Evolutionary conservation across 2,113 vertebrate species (phyloP).

Genomic region (Micromys minutus): DNA sequence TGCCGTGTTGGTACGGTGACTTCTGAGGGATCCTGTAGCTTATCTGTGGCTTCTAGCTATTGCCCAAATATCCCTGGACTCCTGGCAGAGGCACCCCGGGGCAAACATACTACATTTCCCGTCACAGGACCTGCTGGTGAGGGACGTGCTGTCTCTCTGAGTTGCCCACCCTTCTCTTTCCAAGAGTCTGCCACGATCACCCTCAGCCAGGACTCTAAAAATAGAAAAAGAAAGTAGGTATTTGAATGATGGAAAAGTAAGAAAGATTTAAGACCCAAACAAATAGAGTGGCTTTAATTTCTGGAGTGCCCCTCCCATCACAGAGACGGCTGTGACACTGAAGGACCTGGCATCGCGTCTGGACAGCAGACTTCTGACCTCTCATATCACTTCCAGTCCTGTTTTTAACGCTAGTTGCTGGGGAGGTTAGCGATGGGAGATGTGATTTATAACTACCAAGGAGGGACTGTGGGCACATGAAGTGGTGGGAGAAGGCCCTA

Average conservation of each 20-base stretch:
- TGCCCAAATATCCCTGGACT: neutral
- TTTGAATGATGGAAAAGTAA: neutral
- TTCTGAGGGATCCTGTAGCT: too few species aligned
- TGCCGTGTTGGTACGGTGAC: too few species aligned
- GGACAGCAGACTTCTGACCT: neutral
- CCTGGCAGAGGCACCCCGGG: neutral
- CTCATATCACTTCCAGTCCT: neutral
- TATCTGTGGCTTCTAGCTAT: neutral
- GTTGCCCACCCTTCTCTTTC: neutral
- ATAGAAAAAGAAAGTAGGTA: neutral
- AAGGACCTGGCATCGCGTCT: neutral
- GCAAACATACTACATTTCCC: neutral
- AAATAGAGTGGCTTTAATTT: neutral
- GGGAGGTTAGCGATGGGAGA: neutral
- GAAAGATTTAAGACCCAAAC: neutral
- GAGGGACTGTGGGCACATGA: neutral
- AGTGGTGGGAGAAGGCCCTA: neutral
- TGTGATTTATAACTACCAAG: conserved; percentile 3
- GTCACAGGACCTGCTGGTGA: neutral
- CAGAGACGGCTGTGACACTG: neutral
- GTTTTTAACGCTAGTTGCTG: neutral
- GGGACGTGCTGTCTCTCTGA: neutral
- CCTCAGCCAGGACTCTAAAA: neutral
- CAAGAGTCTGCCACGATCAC: neutral
- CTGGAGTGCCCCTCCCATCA: neutral